A percentile compares a stretch with the other conserved stretches of the same genome.
Evolutionary conservation across 2,113 vertebrate species (phyloP).

Genomic region (Sorex fumeus): DNA sequence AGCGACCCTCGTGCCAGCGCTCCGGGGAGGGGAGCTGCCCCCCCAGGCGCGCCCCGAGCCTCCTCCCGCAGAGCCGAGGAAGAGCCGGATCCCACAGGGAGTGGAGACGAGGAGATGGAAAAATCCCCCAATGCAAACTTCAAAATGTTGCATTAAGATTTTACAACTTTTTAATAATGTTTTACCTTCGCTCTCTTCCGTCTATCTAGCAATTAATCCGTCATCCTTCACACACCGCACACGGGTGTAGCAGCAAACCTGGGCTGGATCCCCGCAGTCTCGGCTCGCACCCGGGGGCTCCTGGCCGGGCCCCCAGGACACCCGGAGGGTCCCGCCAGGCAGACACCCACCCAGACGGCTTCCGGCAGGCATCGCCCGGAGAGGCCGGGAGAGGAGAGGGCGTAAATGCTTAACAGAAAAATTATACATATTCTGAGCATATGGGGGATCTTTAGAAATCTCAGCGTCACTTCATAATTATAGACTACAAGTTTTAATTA

Average conservation of each 20-base stretch:
- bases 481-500: constrained; percentile 95
- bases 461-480: constrained; percentile 94
- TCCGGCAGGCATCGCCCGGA: constrained; percentile 58
- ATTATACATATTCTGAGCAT: constrained; percentile 91
- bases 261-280: constrained; percentile 1
- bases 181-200: constrained; percentile 86
- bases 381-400: background rate
- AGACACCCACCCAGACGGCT: no score
- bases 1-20: constrained; percentile 82
- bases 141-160: constrained; percentile 83
- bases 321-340: no score
- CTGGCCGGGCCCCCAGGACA: no score
- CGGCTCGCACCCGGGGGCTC: no score
- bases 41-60: background rate
- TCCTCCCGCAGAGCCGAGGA: constrained; percentile 3
- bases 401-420: constrained; percentile 87
- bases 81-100: constrained; percentile 49
- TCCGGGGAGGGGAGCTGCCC: background rate
- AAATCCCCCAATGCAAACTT: constrained; percentile 80
- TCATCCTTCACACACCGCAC: constrained; percentile 84
- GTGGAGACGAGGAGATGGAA: constrained; percentile 59
- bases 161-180: constrained; percentile 87
- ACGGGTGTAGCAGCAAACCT: constrained; percentile 80
- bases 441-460: constrained; percentile 94
- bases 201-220: constrained; percentile 88